A percentile compares a stretch with the other conserved stretches of the same genome.
phyloP scores from a whole-genome alignment of 1,140 invertebrate genomes.

The Oncopeltus fasciatus region DNA sequence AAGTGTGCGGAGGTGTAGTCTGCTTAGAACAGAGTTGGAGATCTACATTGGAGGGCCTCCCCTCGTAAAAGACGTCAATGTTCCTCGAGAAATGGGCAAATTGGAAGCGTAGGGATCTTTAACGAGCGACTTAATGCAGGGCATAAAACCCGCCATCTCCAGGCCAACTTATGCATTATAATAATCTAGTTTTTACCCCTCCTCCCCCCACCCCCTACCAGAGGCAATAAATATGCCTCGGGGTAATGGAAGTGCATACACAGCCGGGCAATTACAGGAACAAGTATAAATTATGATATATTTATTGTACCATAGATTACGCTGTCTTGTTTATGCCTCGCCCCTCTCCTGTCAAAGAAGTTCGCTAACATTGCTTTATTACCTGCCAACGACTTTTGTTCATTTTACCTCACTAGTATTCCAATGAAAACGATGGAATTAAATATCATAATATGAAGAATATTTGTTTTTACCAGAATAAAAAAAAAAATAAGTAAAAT shows the following conservation, averaged over 20 bases:
- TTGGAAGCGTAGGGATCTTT: neutral
- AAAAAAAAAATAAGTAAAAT: too few relatives aligned
- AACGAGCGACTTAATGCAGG: neutral
- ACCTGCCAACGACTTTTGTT: neutral
- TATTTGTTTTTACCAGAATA: neutral
- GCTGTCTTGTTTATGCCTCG: neutral
- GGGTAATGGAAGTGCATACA: conserved; percentile 1
- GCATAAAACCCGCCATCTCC: neutral
- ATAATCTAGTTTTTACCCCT: conserved; percentile 6
- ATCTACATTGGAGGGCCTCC: neutral
- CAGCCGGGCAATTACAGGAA: neutral
- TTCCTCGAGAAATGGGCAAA: neutral
- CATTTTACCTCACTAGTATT: neutral
- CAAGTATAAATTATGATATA: conserved; percentile 6
- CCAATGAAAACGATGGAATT: neutral
- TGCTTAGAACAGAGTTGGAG: neutral
- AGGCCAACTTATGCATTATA: neutral
- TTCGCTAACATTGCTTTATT: neutral
- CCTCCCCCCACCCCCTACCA: neutral
- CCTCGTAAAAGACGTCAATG: neutral
- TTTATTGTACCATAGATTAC: neutral
- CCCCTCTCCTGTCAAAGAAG: neutral
- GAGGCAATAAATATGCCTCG: neutral
- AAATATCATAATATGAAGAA: neutral
- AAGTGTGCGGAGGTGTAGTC: too few relatives aligned